Conservation (phyloP, 92 coral and sea anemone species). For the Zoanthus solanderi region DNA sequence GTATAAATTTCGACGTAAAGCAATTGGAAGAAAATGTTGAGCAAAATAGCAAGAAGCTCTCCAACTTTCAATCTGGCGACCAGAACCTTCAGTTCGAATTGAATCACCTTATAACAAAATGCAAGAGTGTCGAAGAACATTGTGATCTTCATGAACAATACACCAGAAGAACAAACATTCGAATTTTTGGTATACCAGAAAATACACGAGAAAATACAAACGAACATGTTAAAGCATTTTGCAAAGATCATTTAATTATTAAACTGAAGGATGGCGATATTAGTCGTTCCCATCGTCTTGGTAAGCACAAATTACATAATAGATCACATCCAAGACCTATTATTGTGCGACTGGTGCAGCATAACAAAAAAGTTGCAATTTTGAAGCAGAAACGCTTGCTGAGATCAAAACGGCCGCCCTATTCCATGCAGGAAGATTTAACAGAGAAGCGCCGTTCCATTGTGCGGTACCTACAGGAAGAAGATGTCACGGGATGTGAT, state of each 20-base stretch:
- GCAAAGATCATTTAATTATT: neutral
- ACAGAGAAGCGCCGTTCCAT: conserved; percentile 7
- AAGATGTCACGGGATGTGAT: conserved; percentile 1
- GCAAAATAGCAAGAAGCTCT: neutral
- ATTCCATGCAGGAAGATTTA: conserved; percentile 35
- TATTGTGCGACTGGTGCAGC: neutral
- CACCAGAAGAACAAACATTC: conserved; percentile 24
- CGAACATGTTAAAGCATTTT: neutral
- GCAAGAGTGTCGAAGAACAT: neutral
- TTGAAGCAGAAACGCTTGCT: conserved; percentile 18
- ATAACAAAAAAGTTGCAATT: conserved; percentile 7
- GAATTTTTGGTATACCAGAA: conserved; percentile 36
- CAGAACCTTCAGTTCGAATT: neutral
- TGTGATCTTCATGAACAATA: conserved; percentile 7
- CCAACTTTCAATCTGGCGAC: neutral
- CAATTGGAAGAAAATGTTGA: neutral
- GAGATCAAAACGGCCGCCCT: conserved; percentile 12
- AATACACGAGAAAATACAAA: neutral
- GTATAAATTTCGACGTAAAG: neutral
- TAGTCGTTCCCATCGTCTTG: conserved; percentile 17
- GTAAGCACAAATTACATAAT: neutral
- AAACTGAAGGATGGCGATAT: neutral
- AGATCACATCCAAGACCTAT: conserved; percentile 1
- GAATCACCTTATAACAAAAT: neutral
- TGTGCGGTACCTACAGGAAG: neutral